Base-by-base conservation (phyloP, 2,888 invertebrate species). In the Temnothorax unifasciatus region DNA sequence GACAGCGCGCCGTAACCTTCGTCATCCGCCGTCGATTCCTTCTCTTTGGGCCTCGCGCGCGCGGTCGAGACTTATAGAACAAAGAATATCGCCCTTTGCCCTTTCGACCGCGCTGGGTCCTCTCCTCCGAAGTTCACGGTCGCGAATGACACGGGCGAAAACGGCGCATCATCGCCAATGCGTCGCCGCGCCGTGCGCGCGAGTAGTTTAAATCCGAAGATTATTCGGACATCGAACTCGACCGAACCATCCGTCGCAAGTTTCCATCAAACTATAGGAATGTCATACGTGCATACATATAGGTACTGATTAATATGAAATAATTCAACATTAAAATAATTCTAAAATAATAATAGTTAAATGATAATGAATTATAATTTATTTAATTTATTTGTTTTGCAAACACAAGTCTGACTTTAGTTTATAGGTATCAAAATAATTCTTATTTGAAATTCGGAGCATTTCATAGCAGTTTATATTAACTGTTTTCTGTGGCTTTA, bases 1-100 rank as follows among this genome's bases (percentile, higher is more conserved):
- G 93, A 93, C 93, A 93, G 91, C 82, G 84, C 89, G 54, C 88
- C 73, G 90, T 87, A 91, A 92, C 91, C 93, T 91, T 92, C 92
- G 91, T 93, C 92, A 92, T 92, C 87, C 84, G 75, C 76, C 81
- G 86, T 88, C 90, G 89, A 90, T 88, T 86, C 82, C 52, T 85
- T 89, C 89, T 85, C 77, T 69, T 64, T 66, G 64, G 66, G 64
- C 83, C 71, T 57, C 83, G 77, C 41, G 82, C 34, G 2, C 29
- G 77, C 83, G 86, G 85, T 68, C 84, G 85, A 68, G 75, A 84
- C 71, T 85, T 69, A 29, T 63, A 76, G 85, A 88, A 88, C 88
- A 88, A 88, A 85, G 85, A 79, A 79, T 79, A 79, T 79, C 59
- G 75, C 73, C 57, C 77, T 83, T 9, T 85, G 82, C 69, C 47